Evolutionary conservation across 2,888 invertebrate genomes (phyloP).

Genomic region (Sympetrum striolatum): DNA sequence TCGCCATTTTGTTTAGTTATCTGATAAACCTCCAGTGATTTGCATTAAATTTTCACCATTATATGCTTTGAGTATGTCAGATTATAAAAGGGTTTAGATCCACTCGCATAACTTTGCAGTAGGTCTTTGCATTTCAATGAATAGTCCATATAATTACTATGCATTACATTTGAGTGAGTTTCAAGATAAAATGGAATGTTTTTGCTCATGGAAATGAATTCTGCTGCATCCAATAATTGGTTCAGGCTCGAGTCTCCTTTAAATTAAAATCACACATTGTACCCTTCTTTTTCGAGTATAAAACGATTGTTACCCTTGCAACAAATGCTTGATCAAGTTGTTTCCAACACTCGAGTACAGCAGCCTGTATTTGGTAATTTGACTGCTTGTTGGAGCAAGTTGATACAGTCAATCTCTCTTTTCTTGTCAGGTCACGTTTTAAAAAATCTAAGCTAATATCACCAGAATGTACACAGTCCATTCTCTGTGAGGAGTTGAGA

Average conservation of each 20-base stretch:
- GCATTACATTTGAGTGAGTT: neutral
- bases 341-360: neutral
- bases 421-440: slow-evolving; percentile 20
- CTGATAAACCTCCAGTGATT: no score
- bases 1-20: no score
- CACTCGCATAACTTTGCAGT: neutral
- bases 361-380: neutral
- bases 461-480: slow-evolving; percentile 24
- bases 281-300: neutral
- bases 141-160: slow-evolving; percentile 12
- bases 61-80: no score
- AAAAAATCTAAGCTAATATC: slow-evolving; percentile 35
- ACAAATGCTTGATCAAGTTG: neutral
- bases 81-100: neutral
- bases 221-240: neutral
- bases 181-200: slow-evolving; percentile 20
- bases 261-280: neutral
- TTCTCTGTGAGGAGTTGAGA: neutral
- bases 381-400: neutral
- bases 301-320: slow-evolving; percentile 1
- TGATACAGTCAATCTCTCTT: slow-evolving; percentile 23
- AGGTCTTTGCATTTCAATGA: neutral
- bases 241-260: neutral
- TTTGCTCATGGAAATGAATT: neutral
- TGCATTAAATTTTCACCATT: no score